Evolutionary conservation across 1,140 invertebrate genomes (phyloP).

Genomic region (Trichomalopsis sarcophagae): DNA sequence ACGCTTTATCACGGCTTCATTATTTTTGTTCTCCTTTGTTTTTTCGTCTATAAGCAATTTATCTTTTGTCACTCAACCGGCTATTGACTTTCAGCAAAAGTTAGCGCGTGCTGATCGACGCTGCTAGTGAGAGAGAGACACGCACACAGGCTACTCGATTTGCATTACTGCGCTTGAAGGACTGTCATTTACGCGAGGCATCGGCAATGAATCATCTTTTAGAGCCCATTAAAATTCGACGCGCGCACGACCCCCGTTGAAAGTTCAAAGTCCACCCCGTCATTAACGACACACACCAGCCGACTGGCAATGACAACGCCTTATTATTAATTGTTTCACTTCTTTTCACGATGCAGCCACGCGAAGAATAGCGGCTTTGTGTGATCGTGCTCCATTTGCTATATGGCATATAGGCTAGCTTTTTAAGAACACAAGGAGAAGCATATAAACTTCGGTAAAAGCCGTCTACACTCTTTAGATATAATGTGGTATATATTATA

Average conservation of each 20-base stretch:
- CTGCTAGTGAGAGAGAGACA: background rate
- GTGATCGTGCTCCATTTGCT: background rate
- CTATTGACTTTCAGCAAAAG: constrained; percentile 32
- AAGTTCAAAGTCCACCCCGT: constrained; percentile 49
- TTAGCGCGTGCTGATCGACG: constrained; percentile 24
- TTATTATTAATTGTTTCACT: constrained; percentile 48
- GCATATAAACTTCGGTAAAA: too few relatives aligned
- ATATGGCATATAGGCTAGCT: too few relatives aligned
- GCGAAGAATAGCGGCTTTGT: background rate
- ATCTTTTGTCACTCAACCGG: constrained; percentile 27
- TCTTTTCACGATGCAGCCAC: constrained; percentile 5
- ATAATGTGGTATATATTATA: too few relatives aligned
- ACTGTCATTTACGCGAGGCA: constrained; percentile 39
- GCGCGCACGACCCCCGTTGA: constrained; percentile 39
- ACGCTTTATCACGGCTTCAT: background rate
- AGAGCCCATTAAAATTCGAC: constrained; percentile 51
- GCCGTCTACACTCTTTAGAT: too few relatives aligned
- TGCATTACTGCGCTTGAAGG: constrained; percentile 48
- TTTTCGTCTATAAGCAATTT: constrained; percentile 13
- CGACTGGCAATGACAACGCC: constrained; percentile 48
- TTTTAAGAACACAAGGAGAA: too few relatives aligned
- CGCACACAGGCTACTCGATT: constrained; percentile 1
- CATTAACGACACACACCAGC: constrained; percentile 45
- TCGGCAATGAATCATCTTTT: constrained; percentile 52
- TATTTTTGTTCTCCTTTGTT: background rate